phyloP scores from a whole-genome alignment of 2,113 vertebrate genomes.

The Tachysurus vachellii region DNA sequence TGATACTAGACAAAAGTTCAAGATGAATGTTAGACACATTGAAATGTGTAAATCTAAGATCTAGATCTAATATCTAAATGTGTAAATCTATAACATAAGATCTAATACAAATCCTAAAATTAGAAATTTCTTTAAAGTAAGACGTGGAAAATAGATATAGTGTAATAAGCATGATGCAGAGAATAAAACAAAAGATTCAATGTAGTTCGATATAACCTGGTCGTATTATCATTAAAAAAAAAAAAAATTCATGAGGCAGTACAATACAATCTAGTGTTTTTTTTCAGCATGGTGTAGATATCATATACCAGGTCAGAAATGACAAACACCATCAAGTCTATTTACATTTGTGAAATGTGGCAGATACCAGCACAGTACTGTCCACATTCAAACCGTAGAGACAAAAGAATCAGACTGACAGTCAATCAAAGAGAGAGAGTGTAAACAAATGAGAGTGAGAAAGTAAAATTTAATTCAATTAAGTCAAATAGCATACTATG shows the following conservation, averaged over 20 bases:
- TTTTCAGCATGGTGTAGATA: too few species aligned
- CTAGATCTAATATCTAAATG: too few species aligned
- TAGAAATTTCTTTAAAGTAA: not conserved
- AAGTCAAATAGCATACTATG: not conserved
- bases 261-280: too few species aligned
- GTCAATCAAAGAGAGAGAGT: not conserved
- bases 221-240: not conserved
- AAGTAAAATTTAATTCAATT: not conserved
- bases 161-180: not conserved
- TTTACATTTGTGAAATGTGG: too few species aligned
- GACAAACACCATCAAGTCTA: not conserved
- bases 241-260: too few species aligned
- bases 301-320: not conserved
- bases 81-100: too few species aligned
- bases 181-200: not conserved
- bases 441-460: not conserved
- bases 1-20: too few species aligned
- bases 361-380: too few species aligned
- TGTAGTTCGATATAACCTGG: not conserved
- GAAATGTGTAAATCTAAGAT: too few species aligned
- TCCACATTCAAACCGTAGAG: not conserved
- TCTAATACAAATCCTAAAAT: not conserved
- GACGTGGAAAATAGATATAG: not conserved
- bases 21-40: too few species aligned
- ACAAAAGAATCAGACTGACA: not conserved